phyloP scores from a whole-genome alignment of 2,888 invertebrate genomes.

The Apeira syringaria region DNA sequence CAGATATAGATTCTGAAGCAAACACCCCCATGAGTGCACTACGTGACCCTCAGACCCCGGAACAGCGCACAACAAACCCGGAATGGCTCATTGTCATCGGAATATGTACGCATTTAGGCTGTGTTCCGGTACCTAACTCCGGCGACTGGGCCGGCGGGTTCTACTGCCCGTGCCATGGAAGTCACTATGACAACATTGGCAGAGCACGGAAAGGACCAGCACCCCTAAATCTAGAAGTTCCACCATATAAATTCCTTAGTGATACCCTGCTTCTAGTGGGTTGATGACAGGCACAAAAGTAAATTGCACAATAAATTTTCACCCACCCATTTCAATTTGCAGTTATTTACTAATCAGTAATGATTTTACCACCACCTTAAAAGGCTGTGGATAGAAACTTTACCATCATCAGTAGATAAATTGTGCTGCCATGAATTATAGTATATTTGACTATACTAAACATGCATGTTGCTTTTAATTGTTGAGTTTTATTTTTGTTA shows the following conservation, averaged over 20 bases:
- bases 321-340: too few relatives aligned
- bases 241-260: slow-evolving; percentile 82
- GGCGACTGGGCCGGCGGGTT: slow-evolving; percentile 88
- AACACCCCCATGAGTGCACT: slow-evolving; percentile 84
- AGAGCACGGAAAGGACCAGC: slow-evolving; percentile 90
- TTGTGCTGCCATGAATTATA: too few relatives aligned
- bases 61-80: slow-evolving; percentile 84
- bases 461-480: too few relatives aligned
- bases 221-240: slow-evolving; percentile 87
- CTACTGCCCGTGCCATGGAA: slow-evolving; percentile 93
- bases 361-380: too few relatives aligned
- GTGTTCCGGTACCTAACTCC: slow-evolving; percentile 89
- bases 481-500: too few relatives aligned
- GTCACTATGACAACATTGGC: slow-evolving; percentile 91
- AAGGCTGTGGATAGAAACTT: too few relatives aligned
- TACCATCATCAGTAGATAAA: too few relatives aligned
- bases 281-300: too few relatives aligned
- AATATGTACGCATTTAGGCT: slow-evolving; percentile 92
- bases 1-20: slow-evolving; percentile 86
- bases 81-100: slow-evolving; percentile 92
- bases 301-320: too few relatives aligned
- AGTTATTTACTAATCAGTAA: too few relatives aligned
- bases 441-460: too few relatives aligned
- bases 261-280: slow-evolving; percentile 84
- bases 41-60: slow-evolving; percentile 88